A percentile compares a stretch with the other conserved stretches of the same genome.
phyloP scores from a whole-genome alignment of 2,797 vertebrate genomes.

The Tauraco hartlaubi region DNA sequence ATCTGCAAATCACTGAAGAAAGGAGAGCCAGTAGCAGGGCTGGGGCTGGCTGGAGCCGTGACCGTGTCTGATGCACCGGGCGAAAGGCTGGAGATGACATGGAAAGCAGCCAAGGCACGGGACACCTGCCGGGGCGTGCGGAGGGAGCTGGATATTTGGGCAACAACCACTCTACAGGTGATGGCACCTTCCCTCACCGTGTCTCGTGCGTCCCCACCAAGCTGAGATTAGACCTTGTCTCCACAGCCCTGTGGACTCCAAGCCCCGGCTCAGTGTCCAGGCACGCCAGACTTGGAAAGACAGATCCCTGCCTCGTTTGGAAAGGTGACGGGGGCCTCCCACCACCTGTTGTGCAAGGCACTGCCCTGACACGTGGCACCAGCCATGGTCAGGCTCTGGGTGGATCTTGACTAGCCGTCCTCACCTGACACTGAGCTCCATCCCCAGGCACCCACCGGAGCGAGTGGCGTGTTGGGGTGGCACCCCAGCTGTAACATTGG shows the following conservation, averaged over 20 bases:
- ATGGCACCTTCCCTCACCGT: background rate
- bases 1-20: background rate
- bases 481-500: background rate
- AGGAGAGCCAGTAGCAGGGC: background rate
- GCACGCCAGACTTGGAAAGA: background rate
- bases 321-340: background rate
- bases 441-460: background rate
- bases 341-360: accelerated
- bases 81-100: background rate
- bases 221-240: background rate
- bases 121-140: accelerated
- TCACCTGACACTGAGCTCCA: background rate
- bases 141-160: background rate
- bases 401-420: accelerated
- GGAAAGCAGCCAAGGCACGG: background rate
- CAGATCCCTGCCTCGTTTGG: background rate
- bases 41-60: background rate
- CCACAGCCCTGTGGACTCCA: background rate
- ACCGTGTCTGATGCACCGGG: accelerated
- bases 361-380: accelerated
- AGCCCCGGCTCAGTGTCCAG: background rate
- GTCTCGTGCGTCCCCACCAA: accelerated
- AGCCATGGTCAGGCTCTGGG: accelerated
- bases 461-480: accelerated
- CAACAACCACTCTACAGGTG: background rate